Percentiles rank a stretch among this genome's conserved stretches.
Conservation (phyloP, 37 sponge, comb jelly and placozoan species). For the Cladorhizidae sp. region DNA sequence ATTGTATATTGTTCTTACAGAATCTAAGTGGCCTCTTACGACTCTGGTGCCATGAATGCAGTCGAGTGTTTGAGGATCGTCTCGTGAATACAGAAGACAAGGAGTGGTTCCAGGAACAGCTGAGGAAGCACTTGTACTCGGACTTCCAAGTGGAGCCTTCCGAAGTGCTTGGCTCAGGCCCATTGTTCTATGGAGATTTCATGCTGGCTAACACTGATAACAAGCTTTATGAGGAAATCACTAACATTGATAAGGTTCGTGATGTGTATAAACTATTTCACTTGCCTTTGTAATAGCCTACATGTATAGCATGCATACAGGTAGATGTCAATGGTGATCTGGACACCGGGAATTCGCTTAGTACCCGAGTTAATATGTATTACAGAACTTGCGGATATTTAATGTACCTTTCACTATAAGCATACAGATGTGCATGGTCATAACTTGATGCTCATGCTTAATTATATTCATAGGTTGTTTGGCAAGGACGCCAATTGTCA, state of each 20-base stretch:
- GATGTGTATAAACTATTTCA: too few relatives aligned
- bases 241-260: constrained; percentile 78
- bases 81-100: constrained; percentile 93
- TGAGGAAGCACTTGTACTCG: constrained; percentile 47
- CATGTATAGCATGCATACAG: too few relatives aligned
- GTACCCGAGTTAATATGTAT: too few relatives aligned
- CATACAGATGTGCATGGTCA: too few relatives aligned
- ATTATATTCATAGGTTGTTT: too few relatives aligned
- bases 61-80: constrained; percentile 95
- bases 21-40: constrained; percentile 43
- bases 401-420: too few relatives aligned
- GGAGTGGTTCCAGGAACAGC: constrained; percentile 87
- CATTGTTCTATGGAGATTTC: constrained; percentile 95
- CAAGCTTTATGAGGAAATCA: constrained; percentile 86
- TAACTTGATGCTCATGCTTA: too few relatives aligned
- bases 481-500: too few relatives aligned
- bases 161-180: constrained; percentile 58
- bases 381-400: too few relatives aligned
- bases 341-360: too few relatives aligned
- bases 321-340: too few relatives aligned
- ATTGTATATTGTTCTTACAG: neutral
- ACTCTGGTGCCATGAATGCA: constrained; percentile 97
- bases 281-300: too few relatives aligned
- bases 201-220: constrained; percentile 81
- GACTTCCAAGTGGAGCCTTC: constrained; percentile 62